Evolutionary conservation across 2,113 vertebrate species (phyloP).

Genomic region (Sisor rabdophorus): DNA sequence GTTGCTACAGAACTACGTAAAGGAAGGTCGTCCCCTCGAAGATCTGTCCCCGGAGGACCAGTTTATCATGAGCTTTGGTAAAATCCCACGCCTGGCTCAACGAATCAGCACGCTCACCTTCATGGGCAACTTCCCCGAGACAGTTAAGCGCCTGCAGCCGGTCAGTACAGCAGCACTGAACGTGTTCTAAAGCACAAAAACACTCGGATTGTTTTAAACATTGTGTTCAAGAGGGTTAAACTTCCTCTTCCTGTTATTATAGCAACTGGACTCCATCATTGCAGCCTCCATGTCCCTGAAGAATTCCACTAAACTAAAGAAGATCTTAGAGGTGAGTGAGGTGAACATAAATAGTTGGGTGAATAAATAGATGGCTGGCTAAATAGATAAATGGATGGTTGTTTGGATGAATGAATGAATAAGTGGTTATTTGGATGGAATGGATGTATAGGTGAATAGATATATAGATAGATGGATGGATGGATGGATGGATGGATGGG

Average conservation of each 20-base stretch:
- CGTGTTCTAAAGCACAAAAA: no score
- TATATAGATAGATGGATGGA: no score
- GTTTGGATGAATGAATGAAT: no score
- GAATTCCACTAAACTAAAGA: constrained; percentile 86
- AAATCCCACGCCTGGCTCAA: constrained; percentile 83
- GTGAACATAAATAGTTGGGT: background rate
- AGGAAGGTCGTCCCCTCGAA: constrained; percentile 75
- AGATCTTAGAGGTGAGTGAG: constrained; percentile 86
- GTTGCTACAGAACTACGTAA: constrained; percentile 82
- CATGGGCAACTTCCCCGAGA: constrained; percentile 89
- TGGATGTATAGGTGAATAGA: no score
- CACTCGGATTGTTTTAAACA: background rate
- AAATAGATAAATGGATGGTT: no score
- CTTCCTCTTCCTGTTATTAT: constrained; percentile 27
- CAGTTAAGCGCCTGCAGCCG: constrained; percentile 81
- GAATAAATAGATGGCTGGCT: no score
- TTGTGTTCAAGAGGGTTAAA: background rate
- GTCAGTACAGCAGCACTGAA: constrained; percentile 60
- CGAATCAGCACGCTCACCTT: constrained; percentile 89
- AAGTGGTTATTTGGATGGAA: no score
- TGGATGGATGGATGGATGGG: no score
- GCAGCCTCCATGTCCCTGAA: constrained; percentile 92
- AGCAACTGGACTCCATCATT: constrained; percentile 94
- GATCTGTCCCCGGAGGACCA: constrained; percentile 84
- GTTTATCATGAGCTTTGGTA: constrained; percentile 87